Evolutionary conservation across 1,140 invertebrate genomes (phyloP).

Genomic region (Thaumatotibia leucotreta): DNA sequence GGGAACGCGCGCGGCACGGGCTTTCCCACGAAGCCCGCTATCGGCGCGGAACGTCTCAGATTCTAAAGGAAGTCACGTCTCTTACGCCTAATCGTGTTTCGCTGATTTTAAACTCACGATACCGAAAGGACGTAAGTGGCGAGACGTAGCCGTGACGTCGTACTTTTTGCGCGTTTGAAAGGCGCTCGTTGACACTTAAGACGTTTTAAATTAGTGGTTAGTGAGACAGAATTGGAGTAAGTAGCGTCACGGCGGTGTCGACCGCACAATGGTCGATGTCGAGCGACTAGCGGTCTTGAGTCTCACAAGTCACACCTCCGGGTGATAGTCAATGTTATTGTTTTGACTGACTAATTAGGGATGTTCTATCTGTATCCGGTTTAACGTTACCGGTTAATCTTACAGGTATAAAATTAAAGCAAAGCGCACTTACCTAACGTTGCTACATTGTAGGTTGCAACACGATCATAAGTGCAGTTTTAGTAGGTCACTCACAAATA

Average conservation of each 20-base stretch:
- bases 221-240: constrained; percentile 72
- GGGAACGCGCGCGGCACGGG: constrained; percentile 72
- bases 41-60: constrained; percentile 49
- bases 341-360: constrained; percentile 68
- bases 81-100: constrained; percentile 45
- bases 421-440: neutral
- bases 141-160: constrained; percentile 20
- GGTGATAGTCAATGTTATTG: constrained; percentile 63
- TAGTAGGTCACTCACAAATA: constrained; percentile 30
- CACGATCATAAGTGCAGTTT: neutral
- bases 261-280: constrained; percentile 70
- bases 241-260: constrained; percentile 72
- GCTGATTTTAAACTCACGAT: constrained; percentile 6
- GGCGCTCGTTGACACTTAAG: constrained; percentile 38
- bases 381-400: neutral
- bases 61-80: constrained; percentile 27
- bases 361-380: constrained; percentile 29
- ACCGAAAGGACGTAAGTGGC: constrained; percentile 45
- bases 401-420: neutral
- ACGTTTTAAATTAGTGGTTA: constrained; percentile 39
- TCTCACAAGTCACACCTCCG: constrained; percentile 70
- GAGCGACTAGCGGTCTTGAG: constrained; percentile 69
- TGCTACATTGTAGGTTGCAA: neutral
- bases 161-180: constrained; percentile 32
- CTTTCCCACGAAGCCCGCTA: constrained; percentile 62